phyloP scores from a whole-genome alignment of 2,113 vertebrate genomes.

The Psittacara wagleri region DNA sequence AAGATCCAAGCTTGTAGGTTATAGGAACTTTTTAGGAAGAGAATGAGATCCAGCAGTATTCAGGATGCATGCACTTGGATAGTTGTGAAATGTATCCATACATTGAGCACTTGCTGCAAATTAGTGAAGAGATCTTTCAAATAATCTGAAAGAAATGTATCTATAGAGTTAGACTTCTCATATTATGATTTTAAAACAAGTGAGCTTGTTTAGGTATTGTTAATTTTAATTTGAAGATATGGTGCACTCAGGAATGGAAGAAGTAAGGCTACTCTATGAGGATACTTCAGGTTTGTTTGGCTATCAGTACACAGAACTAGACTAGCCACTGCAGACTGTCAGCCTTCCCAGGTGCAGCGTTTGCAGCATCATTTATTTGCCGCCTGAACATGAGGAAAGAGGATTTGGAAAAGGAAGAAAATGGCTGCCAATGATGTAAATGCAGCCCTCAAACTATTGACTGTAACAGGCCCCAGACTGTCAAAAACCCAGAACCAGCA shows the following conservation, averaged over 20 bases:
- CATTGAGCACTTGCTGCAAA: not conserved
- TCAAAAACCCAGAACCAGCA: conserved; percentile 3
- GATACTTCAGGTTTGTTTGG: not conserved
- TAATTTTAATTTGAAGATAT: not conserved
- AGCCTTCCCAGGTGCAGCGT: not conserved
- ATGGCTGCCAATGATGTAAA: conserved; percentile 1
- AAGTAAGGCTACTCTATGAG: not conserved
- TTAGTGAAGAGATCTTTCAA: conserved; percentile 25
- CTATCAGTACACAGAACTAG: not conserved
- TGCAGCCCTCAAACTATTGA: not conserved
- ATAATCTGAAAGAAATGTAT: not conserved
- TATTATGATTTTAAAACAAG: conserved; percentile 18
- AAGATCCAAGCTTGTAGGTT: not conserved
- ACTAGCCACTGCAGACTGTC: not conserved
- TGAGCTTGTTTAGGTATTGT: not conserved
- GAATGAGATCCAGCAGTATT: not conserved
- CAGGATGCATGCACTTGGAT: not conserved
- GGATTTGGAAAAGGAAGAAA: not conserved
- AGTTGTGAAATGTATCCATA: conserved; percentile 34
- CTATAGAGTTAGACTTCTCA: not conserved
- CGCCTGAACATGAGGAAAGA: not conserved
- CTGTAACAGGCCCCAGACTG: conserved; percentile 13
- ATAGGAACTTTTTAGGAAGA: not conserved
- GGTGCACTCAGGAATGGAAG: not conserved
- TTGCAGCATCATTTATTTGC: not conserved